Percentiles rank a stretch among this genome's conserved stretches.
Evolutionary conservation across 2,888 invertebrate genomes (phyloP).

Genomic region (Habroteleia sp.): DNA sequence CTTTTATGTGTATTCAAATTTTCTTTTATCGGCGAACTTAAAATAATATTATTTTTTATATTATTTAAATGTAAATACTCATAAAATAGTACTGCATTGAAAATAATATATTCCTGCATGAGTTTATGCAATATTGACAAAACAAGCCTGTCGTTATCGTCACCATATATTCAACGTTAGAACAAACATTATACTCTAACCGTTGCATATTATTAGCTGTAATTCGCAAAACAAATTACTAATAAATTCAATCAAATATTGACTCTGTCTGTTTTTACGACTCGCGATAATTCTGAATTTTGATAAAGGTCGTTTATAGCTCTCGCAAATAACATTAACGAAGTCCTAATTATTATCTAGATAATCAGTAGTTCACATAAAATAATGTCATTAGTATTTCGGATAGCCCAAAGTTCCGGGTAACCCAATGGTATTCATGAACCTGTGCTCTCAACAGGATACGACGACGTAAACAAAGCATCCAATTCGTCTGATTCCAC

Average conservation of each 20-base stretch:
- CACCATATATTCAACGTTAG: not conserved
- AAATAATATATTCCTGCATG: slow-evolving; percentile 1
- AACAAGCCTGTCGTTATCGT: slow-evolving; percentile 13
- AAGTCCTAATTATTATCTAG: slow-evolving; percentile 41
- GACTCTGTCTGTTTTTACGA: slow-evolving; percentile 9
- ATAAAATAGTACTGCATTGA: slow-evolving; percentile 1
- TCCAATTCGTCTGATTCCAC: slow-evolving; percentile 58
- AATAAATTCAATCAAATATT: slow-evolving; percentile 18
- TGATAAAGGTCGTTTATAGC: slow-evolving; percentile 5
- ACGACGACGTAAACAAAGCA: slow-evolving; percentile 59
- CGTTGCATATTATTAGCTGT: slow-evolving; percentile 32
- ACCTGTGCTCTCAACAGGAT: slow-evolving; percentile 28
- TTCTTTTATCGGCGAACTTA: slow-evolving; percentile 4
- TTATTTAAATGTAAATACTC: slow-evolving; percentile 24
- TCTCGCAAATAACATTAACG: slow-evolving; percentile 33
- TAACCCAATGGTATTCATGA: slow-evolving; percentile 50
- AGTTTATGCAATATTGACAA: slow-evolving; percentile 33
- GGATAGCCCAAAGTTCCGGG: slow-evolving; percentile 39
- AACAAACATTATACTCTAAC: slow-evolving; percentile 16
- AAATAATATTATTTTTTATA: slow-evolving; percentile 18
- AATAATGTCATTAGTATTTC: slow-evolving; percentile 57
- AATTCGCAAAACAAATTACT: slow-evolving; percentile 22
- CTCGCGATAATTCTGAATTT: slow-evolving; percentile 9
- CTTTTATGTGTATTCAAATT: too few relatives aligned
- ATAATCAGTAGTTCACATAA: slow-evolving; percentile 52